Evolutionary conservation across 2,797 vertebrate species (phyloP), one percentile per base, ranked within the genome.

Genomic region (Schizopygopsis pylzovi): DNA sequence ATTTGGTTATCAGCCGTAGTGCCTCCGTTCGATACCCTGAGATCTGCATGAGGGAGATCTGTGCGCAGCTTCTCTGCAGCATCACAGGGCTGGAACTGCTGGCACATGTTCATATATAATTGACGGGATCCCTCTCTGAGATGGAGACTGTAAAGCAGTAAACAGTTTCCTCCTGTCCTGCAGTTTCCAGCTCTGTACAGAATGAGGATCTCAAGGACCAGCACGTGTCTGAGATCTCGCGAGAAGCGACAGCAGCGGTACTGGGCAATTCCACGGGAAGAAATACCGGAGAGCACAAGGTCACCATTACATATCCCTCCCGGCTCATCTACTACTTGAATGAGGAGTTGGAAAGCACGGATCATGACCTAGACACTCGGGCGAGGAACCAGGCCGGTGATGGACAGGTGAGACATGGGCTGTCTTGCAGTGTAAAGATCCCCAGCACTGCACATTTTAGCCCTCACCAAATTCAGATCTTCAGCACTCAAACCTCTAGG

Each of bases 311-410:
- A 4, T 92, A 96, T 93, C 96, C 96, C 90, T 96, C 96, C 88
- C 96, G 96, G 94, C 91, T 97, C 83, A 87, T 97, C 67, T 97
- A 97, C 94, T 97, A 95, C 84, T 92, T 97, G 90, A 97, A 97
- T 86, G 95, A 93, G 89, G 96, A 97, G 89, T 93, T 92, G 3
- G 96, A 97, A 93, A 97, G 95, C 68, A 94, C 96, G 82, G 96
- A 95, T 83, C 95, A 96, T 85, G 89, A 96, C 90, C 93, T 97
- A 92, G 95, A 97, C 91, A 97, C 96, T 63, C 96, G 92, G 87
- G 90, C 96, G 88, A 95, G 93, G 87, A 94, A 97, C 92, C 96
- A 97, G 93, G 95, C 95, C 76, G 94, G 94, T 88, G 95, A 96
- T 20, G 92, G 95, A 88, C 96, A 97, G 96, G 96, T 97, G 94